Percentiles rank a stretch among this genome's conserved stretches.
Conservation (phyloP, 2,888 invertebrate species). For the Amiota communis region DNA sequence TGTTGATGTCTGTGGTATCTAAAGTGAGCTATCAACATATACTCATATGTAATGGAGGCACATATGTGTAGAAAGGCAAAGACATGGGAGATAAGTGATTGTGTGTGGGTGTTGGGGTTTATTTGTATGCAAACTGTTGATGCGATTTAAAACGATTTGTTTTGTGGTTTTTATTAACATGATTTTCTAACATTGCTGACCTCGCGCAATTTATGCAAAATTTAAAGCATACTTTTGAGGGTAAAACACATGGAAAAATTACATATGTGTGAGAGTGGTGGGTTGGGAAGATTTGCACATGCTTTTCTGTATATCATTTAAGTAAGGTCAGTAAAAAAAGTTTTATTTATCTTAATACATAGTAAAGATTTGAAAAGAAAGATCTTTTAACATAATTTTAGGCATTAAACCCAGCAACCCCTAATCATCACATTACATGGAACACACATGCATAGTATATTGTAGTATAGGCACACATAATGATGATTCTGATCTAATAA, state of each 20-base stretch:
- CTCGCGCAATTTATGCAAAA: slow-evolving; percentile 9
- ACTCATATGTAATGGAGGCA: not conserved
- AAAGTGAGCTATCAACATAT: slow-evolving; percentile 27
- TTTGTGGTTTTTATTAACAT: slow-evolving; percentile 51
- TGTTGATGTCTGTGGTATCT: not conserved
- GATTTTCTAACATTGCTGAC: slow-evolving; percentile 31
- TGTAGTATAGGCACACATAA: too few species aligned
- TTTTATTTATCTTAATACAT: too few species aligned
- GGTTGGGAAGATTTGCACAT: too few species aligned
- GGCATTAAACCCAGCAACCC: too few species aligned
- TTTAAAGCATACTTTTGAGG: slow-evolving; percentile 7
- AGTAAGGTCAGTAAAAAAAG: not conserved
- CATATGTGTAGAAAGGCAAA: slow-evolving; percentile 20
- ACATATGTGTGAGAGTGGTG: not conserved
- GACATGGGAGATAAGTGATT: not conserved
- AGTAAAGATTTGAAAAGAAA: too few species aligned
- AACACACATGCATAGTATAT: too few species aligned
- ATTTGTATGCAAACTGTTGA: slow-evolving; percentile 59
- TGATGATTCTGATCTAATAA: not conserved
- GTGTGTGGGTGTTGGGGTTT: not conserved
- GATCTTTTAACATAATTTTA: too few species aligned
- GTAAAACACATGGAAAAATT: not conserved
- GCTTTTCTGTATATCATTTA: not conserved
- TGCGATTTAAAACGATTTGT: slow-evolving; percentile 66
- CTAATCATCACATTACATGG: too few species aligned